Percentiles rank a stretch among this genome's conserved stretches.
Conservation (phyloP, 92 coral and sea anemone genomes). For the Actinostola sp. region DNA sequence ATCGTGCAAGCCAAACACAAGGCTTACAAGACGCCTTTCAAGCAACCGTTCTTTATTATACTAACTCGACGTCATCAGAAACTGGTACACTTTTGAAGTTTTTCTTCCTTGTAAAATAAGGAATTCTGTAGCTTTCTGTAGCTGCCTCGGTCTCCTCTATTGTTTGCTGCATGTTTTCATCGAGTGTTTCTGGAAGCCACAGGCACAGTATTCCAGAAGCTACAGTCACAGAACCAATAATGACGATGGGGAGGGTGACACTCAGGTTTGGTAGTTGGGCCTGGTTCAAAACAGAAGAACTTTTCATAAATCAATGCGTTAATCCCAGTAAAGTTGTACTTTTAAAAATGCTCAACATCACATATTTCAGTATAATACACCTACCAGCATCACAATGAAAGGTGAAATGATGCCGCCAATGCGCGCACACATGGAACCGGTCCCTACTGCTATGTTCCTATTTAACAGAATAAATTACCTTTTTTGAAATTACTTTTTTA, state of each 20-base stretch:
- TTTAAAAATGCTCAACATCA: no score
- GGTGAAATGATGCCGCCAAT: conserved; percentile 51
- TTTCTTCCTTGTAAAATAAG: not conserved
- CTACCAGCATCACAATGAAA: conserved; percentile 39
- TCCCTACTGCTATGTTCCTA: conserved; percentile 51
- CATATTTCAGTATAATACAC: conserved; percentile 4
- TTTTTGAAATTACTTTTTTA: not conserved
- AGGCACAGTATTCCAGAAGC: conserved; percentile 58
- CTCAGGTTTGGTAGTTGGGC: conserved; percentile 45
- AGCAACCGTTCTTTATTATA: not conserved
- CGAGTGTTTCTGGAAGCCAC: conserved; percentile 75
- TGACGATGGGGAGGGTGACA: conserved; percentile 60
- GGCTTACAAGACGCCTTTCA: no score
- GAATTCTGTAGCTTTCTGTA: conserved; percentile 13
- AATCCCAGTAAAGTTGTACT: no score
- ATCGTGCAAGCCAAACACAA: no score
- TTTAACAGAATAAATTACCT: not conserved
- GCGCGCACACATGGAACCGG: conserved; percentile 50
- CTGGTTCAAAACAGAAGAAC: conserved; percentile 24
- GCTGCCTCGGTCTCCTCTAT: conserved; percentile 41
- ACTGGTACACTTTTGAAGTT: not conserved
- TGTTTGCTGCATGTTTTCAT: conserved; percentile 52
- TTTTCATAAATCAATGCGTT: no score
- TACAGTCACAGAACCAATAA: conserved; percentile 59
- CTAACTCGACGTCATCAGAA: not conserved